Evolutionary conservation across 2,113 vertebrate species (phyloP).

Genomic region (Ctenodactylus gundi): DNA sequence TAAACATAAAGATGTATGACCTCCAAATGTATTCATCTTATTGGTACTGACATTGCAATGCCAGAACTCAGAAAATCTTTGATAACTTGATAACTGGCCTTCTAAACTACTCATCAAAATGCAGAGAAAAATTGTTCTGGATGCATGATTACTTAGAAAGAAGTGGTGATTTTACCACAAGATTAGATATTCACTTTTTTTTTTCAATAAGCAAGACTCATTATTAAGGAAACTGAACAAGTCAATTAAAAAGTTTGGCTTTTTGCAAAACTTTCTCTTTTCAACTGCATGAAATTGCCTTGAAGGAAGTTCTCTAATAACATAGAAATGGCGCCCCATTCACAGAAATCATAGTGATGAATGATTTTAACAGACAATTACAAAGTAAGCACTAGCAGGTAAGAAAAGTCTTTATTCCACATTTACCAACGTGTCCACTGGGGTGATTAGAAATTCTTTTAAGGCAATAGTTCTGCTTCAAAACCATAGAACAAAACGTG

Average conservation of each 20-base stretch:
- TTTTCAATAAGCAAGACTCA: not conserved
- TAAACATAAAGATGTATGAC: not conserved
- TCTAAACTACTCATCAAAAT: not conserved
- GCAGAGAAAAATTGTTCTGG: not conserved
- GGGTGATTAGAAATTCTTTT: conserved; percentile 82
- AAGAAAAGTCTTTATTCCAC: conserved; percentile 71
- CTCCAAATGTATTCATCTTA: not conserved
- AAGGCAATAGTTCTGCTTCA: conserved; percentile 67
- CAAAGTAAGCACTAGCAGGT: conserved; percentile 73
- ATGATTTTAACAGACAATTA: conserved; percentile 73
- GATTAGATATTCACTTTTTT: not conserved
- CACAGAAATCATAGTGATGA: conserved; percentile 75
- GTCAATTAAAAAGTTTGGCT: conserved; percentile 10
- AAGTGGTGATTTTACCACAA: not conserved
- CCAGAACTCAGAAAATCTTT: not conserved
- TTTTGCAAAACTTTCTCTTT: conserved; percentile 74
- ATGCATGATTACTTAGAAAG: not conserved
- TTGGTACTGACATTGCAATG: not conserved
- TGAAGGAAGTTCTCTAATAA: conserved; percentile 80
- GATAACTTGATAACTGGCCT: not conserved
- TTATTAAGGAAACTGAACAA: not conserved
- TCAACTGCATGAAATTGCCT: conserved; percentile 72
- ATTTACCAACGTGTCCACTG: conserved; percentile 71
- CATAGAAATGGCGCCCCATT: conserved; percentile 72
- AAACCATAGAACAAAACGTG: conserved; percentile 75